Percentiles rank a stretch among this genome's conserved stretches.
Evolutionary conservation across 2,113 vertebrate species (phyloP).

Genomic region (Ammospiza caudacuta): DNA sequence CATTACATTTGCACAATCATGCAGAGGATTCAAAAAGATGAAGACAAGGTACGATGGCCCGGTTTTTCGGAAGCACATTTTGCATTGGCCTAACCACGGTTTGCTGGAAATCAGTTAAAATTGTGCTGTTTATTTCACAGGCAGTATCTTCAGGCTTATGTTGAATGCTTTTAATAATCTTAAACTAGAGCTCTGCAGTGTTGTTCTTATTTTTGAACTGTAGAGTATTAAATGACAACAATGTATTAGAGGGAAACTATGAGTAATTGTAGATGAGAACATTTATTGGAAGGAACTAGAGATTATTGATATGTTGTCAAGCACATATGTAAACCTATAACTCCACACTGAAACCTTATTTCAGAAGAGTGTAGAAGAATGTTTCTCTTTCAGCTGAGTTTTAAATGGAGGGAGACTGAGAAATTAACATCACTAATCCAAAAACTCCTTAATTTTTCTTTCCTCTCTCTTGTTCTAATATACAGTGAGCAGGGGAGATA

Average conservation of each 20-base stretch:
- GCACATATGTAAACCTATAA: background rate
- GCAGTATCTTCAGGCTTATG: background rate
- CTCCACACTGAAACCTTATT: background rate
- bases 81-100: rapidly evolving
- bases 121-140: background rate
- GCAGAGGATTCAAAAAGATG: background rate
- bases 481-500: background rate
- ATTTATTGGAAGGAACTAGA: background rate
- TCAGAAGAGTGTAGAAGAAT: background rate
- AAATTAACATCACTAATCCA: background rate
- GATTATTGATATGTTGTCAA: background rate
- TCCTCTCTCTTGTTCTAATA: background rate
- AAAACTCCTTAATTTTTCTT: background rate
- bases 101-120: background rate
- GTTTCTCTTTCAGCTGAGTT: background rate
- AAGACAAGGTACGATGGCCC: background rate
- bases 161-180: background rate
- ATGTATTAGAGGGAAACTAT: background rate
- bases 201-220: background rate
- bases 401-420: background rate
- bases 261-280: background rate
- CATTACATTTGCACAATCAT: background rate
- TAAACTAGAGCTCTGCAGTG: background rate
- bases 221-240: background rate
- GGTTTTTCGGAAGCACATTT: background rate